Evolutionary conservation across 2,888 invertebrate genomes (phyloP).

Genomic region (Sarcophaga caerulescens): DNA sequence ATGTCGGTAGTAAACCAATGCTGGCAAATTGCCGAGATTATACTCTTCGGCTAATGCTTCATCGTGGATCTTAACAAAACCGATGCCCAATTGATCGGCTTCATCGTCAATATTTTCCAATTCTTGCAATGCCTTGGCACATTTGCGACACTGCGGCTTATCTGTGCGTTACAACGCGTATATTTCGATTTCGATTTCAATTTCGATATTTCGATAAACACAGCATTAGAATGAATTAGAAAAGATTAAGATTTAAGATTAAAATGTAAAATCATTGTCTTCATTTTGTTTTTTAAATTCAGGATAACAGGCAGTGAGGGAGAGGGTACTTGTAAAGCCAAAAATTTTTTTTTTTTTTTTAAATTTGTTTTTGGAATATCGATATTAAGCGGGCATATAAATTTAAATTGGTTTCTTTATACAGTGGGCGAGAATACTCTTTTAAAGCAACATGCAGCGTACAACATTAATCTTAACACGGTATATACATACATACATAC

Average conservation of each 20-base stretch:
- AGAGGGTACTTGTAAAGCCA: no score
- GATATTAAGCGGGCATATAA: neutral
- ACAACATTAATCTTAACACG: neutral
- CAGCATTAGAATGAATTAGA: neutral
- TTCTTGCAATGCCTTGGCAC: slow-evolving; percentile 93
- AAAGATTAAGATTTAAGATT: neutral
- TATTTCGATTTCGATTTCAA: neutral
- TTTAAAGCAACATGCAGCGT: slow-evolving; percentile 42
- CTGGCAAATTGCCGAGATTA: slow-evolving; percentile 93
- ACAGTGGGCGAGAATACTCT: neutral
- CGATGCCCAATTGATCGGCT: slow-evolving; percentile 95
- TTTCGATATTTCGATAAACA: neutral
- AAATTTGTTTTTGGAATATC: neutral
- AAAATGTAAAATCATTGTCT: no score
- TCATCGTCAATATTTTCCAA: slow-evolving; percentile 97
- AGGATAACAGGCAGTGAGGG: no score
- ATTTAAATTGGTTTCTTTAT: neutral
- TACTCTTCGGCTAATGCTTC: slow-evolving; percentile 95
- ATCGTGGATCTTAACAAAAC: slow-evolving; percentile 96
- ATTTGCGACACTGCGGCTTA: slow-evolving; percentile 95
- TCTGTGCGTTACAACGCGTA: slow-evolving; percentile 83
- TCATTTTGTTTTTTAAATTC: no score
- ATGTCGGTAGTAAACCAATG: slow-evolving; percentile 95
- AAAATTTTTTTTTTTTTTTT: neutral
- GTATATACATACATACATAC: slow-evolving; percentile 5